phyloP scores from a whole-genome alignment of 2,888 invertebrate genomes.

The Gnatocerus cornutus region DNA sequence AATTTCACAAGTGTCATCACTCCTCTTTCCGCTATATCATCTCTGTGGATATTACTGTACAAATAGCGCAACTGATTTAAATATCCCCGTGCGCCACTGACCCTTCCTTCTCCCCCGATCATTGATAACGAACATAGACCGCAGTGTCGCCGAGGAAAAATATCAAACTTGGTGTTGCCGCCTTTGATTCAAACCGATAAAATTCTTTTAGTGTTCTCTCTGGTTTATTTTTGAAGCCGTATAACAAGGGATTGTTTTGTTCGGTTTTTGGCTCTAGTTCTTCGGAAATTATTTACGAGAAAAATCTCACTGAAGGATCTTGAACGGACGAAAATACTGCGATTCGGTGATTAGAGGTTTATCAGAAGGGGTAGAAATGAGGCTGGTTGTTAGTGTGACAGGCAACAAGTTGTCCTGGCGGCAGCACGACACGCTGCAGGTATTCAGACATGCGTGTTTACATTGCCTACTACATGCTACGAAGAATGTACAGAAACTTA shows the following conservation, averaged over 20 bases:
- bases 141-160: constrained; percentile 55
- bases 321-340: constrained; percentile 25
- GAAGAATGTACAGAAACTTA: constrained; percentile 41
- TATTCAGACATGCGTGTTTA: constrained; percentile 63
- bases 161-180: constrained; percentile 53
- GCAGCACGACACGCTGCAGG: constrained; percentile 63
- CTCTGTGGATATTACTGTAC: no score
- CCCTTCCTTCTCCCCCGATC: constrained; percentile 13
- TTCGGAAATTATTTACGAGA: constrained; percentile 35
- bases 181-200: constrained; percentile 56
- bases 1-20: no score
- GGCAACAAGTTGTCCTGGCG: constrained; percentile 67
- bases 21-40: no score
- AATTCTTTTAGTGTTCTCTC: constrained; percentile 51
- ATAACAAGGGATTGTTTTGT: constrained; percentile 44
- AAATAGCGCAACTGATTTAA: background rate
- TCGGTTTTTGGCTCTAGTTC: constrained; percentile 40
- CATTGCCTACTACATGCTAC: constrained; percentile 58
- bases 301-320: constrained; percentile 27
- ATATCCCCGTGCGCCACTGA: constrained; percentile 14
- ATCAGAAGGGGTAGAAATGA: constrained; percentile 46
- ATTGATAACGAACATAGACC: constrained; percentile 54
- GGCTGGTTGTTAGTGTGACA: constrained; percentile 59
- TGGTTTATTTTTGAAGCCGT: constrained; percentile 37
- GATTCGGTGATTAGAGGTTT: constrained; percentile 30